Evolutionary conservation across 2,113 vertebrate genomes (phyloP).

Genomic region (Chionomys nivalis): DNA sequence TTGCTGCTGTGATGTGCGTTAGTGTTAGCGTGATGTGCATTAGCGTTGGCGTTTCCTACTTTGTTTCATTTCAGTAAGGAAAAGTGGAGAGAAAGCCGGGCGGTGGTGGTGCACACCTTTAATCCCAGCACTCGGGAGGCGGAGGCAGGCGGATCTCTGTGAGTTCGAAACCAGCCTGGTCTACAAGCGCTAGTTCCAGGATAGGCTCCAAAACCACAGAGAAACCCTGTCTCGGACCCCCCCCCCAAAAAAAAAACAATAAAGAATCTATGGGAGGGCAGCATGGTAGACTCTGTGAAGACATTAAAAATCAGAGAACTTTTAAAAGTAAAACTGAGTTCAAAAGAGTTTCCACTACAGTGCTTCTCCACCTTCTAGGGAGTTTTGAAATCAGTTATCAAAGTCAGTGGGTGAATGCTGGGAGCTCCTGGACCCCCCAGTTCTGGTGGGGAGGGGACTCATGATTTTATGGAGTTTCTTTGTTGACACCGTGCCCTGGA

Average conservation of each 20-base stretch:
- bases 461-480: not conserved
- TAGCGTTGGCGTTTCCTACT: not conserved
- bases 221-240: too few relatives aligned
- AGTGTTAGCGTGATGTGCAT: not conserved
- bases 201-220: too few relatives aligned
- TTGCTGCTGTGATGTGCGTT: not conserved
- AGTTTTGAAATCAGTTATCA: not conserved
- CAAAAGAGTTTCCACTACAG: not conserved
- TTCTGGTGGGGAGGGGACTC: not conserved
- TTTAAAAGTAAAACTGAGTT: not conserved
- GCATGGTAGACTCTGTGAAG: not conserved
- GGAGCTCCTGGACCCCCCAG: not conserved
- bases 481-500: not conserved
- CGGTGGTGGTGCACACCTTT: too few relatives aligned
- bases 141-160: too few relatives aligned
- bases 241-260: too few relatives aligned
- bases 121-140: too few relatives aligned
- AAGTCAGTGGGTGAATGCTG: not conserved
- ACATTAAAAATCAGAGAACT: not conserved
- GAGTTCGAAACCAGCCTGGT: too few relatives aligned
- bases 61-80: conserved; percentile 9
- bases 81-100: not conserved
- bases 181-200: too few relatives aligned
- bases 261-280: not conserved
- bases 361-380: not conserved